Conservation (phyloP, 1,140 invertebrate species). For the Cotesia typhae region DNA sequence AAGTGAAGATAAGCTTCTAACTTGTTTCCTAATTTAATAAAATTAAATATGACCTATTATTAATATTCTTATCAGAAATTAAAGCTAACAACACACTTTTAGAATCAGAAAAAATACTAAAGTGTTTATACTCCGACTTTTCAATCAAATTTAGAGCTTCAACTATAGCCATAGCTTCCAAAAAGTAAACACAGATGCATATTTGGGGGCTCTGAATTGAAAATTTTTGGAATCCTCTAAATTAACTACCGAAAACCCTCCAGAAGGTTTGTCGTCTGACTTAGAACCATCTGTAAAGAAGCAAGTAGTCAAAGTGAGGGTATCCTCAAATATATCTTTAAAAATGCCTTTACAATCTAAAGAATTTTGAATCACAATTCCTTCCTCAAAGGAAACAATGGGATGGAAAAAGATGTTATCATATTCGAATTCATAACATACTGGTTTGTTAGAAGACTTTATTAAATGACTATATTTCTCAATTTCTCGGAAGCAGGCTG, state of each 20-base stretch:
- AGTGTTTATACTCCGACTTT: neutral
- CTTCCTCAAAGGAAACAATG: too few species aligned
- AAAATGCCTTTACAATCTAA: neutral
- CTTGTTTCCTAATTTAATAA: neutral
- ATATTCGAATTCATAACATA: too few species aligned
- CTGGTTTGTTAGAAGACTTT: too few species aligned
- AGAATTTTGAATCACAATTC: too few species aligned
- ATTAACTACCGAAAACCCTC: conserved; percentile 1
- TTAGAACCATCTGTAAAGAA: conserved; percentile 27
- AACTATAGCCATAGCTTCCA: neutral
- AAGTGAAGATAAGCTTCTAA: neutral
- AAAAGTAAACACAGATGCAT: conserved; percentile 12
- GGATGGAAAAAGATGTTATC: too few species aligned
- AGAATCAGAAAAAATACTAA: conserved; percentile 18
- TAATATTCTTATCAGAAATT: neutral
- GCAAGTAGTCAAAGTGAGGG: neutral
- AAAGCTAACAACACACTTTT: conserved; percentile 12
- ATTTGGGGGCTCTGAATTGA: neutral
- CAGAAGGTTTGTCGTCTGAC: neutral
- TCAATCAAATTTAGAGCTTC: neutral
- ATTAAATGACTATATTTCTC: too few species aligned
- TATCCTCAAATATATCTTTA: neutral
- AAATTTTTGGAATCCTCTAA: neutral
- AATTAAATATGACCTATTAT: conserved; percentile 8
- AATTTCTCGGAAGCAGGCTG: too few species aligned